Base-by-base conservation (phyloP, 2,113 vertebrate species). In the Crocuta crocuta region DNA sequence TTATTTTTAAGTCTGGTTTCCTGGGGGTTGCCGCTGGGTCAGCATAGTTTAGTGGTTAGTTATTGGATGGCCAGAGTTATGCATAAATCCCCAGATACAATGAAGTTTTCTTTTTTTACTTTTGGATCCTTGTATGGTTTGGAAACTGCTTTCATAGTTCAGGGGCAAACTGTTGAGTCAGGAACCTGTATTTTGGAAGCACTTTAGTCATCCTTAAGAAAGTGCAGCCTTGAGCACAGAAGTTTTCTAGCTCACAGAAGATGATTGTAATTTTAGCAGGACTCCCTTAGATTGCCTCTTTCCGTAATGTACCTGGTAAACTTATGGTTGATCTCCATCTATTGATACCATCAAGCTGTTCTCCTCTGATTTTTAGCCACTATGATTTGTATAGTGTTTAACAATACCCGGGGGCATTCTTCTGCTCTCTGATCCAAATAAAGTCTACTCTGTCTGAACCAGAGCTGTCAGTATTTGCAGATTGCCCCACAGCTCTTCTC, bases 141-240 rank as follows among this genome's bases (percentile, higher is more conserved):
- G 43, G 31, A 83, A 33, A 82, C 55, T 58, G 19, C 21, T 55
- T 87, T 58, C 24, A 15, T 23, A 43, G 24, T 28, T 94, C 65
- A 85, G 74, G 39, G 39, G 35, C 39, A 93, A 95, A 79, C 66
- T 70, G 33, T 31, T 78, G 28, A 95, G 63, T 91, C 33, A 93
- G 21, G 13, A 66, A 91, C 24, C 73, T 91, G 0, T 73, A 16
- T 84, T 89, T 84, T 76, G 16, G 15, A 92, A 86, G 50, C 45
- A 73, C 23, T 70, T 85, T 89, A 80, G 58, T 39, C 35, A n/a
- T 39, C 83, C 73, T 24, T 45, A 48, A 93, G 86, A 81, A 66
- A 97, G 11, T 48, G 1, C 19, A 7, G 13, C 33, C 45, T 94
- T 58, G 55, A 80, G 16, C 35, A 68, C 16, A n/a, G 24, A 82